These are phyloP conservation scores for Nematostella vectensis DNA, from an alignment of 92 coral and sea anemone species.

Conservation along the genomic window DNA sequence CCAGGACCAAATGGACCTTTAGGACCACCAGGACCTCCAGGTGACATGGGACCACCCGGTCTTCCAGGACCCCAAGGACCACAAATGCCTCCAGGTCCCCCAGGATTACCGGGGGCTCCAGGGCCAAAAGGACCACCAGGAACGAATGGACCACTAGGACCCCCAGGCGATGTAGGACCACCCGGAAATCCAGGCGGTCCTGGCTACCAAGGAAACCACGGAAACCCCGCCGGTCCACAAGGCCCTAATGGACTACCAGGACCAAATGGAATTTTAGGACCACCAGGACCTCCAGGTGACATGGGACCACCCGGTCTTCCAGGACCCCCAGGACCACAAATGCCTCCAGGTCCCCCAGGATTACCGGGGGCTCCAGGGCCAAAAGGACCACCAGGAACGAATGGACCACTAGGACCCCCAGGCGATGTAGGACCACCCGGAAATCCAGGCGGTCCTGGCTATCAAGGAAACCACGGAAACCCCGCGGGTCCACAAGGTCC, in stretches of 20 bases:
- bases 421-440: constrained; percentile 33
- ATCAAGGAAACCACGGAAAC: constrained; percentile 16
- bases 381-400: constrained; percentile 63
- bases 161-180: constrained; percentile 59
- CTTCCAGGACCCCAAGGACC: constrained; percentile 13
- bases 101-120: constrained; percentile 21
- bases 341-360: constrained; percentile 67
- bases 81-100: constrained; percentile 20
- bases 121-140: constrained; percentile 36
- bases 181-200: constrained; percentile 51
- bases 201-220: constrained; percentile 57
- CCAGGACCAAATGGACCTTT: constrained; percentile 64
- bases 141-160: constrained; percentile 69
- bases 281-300: constrained; percentile 55
- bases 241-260: constrained; percentile 68
- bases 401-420: constrained; percentile 64
- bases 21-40: constrained; percentile 72
- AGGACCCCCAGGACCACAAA: constrained; percentile 59
- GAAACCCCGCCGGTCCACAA: constrained; percentile 35
- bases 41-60: constrained; percentile 70
- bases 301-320: constrained; percentile 50
- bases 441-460: constrained; percentile 23
- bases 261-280: constrained; percentile 36
- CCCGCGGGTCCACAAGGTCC: constrained; percentile 53
- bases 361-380: constrained; percentile 75